A percentile compares a stretch with the other conserved stretches of the same genome.
Evolutionary conservation across 2,113 vertebrate genomes (phyloP).

Genomic region (Aptenodytes forsteri): DNA sequence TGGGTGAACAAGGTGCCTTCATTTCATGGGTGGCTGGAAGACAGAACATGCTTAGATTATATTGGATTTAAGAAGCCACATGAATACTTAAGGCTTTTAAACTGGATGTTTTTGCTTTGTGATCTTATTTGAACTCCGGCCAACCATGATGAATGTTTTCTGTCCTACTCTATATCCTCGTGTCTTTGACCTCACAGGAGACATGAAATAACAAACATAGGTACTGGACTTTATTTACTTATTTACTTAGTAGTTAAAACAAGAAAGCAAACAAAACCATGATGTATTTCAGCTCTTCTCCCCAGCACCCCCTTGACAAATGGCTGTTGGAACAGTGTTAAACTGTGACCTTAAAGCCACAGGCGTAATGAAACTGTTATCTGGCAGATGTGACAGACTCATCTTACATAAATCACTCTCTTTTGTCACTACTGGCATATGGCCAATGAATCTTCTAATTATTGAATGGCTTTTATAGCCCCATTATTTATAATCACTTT

Average conservation of each 20-base stretch:
- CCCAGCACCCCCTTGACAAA: constrained; percentile 40
- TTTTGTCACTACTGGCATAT: constrained; percentile 71
- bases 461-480: constrained; percentile 74
- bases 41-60: background rate
- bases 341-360: constrained; percentile 46
- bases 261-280: constrained; percentile 34
- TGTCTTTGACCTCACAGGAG: background rate
- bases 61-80: background rate
- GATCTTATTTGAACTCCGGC: background rate
- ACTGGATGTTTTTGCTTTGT: background rate
- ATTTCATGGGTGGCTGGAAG: constrained; percentile 49
- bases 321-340: constrained; percentile 31
- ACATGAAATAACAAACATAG: constrained; percentile 2
- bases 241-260: constrained; percentile 43
- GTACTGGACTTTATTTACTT: constrained; percentile 44
- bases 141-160: background rate
- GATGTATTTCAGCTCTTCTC: background rate
- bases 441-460: constrained; percentile 77
- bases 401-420: constrained; percentile 72
- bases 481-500: constrained; percentile 77
- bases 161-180: background rate
- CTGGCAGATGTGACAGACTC: constrained; percentile 68
- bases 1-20: constrained; percentile 17
- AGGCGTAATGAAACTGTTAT: constrained; percentile 34
- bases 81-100: background rate